Evolutionary conservation across 1,140 invertebrate species (phyloP).

Genomic region (Hypsibius dujardini): DNA sequence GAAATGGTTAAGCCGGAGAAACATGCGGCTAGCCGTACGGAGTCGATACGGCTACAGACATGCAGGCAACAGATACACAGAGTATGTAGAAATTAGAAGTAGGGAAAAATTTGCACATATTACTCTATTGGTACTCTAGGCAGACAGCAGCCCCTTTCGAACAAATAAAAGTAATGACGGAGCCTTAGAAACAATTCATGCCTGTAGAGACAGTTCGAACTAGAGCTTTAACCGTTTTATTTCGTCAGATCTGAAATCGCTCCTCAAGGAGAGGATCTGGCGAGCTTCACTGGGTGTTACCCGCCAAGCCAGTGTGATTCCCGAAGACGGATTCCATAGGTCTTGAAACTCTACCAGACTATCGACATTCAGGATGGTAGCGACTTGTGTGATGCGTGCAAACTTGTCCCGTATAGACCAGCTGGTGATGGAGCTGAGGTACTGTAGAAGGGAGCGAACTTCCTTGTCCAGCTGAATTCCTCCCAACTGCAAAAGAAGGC

Average conservation of each 20-base stretch:
- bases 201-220: no score
- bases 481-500: slow-evolving; percentile 47
- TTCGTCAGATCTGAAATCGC: slow-evolving; percentile 21
- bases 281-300: slow-evolving; percentile 62
- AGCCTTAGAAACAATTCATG: no score
- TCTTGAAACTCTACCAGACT: slow-evolving; percentile 48
- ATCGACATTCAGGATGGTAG: slow-evolving; percentile 75
- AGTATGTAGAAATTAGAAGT: no score
- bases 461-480: slow-evolving; percentile 85
- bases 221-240: slow-evolving; percentile 23
- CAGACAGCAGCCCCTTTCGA: no score
- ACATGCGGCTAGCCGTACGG: no score
- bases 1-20: no score
- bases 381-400: slow-evolving; percentile 69
- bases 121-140: no score
- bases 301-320: slow-evolving; percentile 54
- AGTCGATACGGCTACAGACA: no score
- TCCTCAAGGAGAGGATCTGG: slow-evolving; percentile 51
- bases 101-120: no score
- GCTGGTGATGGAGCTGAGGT: slow-evolving; percentile 63
- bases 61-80: no score
- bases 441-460: slow-evolving; percentile 62
- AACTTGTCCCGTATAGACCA: slow-evolving; percentile 83
- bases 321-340: slow-evolving; percentile 52
- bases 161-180: no score